Evolutionary conservation across 1,140 invertebrate genomes (phyloP).

Genomic region (Trichogramma pretiosum): DNA sequence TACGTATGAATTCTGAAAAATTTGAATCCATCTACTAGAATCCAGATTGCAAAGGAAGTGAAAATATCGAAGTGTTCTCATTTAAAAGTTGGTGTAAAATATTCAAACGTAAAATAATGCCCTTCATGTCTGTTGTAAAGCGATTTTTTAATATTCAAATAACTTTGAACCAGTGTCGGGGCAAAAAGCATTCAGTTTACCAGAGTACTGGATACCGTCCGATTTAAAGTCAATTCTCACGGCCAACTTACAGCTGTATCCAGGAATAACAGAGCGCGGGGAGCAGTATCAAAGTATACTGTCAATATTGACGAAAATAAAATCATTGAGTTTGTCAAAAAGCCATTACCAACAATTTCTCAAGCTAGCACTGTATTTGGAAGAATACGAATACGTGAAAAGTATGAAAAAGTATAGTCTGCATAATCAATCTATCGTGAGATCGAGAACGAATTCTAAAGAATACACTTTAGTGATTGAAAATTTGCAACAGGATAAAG

Average conservation of each 20-base stretch:
- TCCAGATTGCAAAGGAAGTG: too few species aligned
- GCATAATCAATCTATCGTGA: neutral
- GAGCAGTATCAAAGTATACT: neutral
- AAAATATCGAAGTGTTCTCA: too few species aligned
- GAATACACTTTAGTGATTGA: neutral
- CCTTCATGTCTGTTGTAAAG: too few species aligned
- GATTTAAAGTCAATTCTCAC: neutral
- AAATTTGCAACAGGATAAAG: too few species aligned
- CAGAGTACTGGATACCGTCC: neutral
- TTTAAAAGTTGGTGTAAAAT: too few species aligned
- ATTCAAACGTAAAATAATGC: too few species aligned
- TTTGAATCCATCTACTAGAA: too few species aligned
- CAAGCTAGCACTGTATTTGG: constrained; percentile 1
- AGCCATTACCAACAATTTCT: constrained; percentile 1
- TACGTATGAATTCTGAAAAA: too few species aligned
- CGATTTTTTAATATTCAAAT: too few species aligned
- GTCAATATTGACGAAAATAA: constrained; percentile 37
- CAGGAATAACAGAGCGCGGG: constrained; percentile 13
- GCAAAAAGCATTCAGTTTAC: too few species aligned
- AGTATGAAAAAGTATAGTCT: neutral
- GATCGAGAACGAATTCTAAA: neutral
- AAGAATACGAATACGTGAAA: neutral
- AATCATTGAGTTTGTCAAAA: constrained; percentile 33
- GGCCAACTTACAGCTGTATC: neutral
- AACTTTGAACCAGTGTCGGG: too few species aligned